A percentile compares a stretch with the other conserved stretches of the same genome.
These are phyloP conservation scores for Dicyrtoma fusca DNA, from an alignment of 2,888 invertebrate genomes.

Conservation along the genomic window DNA sequence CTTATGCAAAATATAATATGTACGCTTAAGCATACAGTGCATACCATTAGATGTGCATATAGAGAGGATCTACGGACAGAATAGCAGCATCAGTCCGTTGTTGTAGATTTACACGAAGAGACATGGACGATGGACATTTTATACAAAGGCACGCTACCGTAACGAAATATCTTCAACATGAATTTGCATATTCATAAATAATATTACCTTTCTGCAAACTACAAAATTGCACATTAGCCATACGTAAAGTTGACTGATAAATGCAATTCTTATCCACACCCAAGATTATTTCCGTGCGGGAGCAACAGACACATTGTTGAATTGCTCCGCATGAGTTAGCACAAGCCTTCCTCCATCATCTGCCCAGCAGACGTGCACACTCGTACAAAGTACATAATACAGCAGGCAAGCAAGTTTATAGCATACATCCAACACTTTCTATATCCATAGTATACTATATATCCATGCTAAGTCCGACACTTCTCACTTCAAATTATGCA, in stretches of 20 bases:
- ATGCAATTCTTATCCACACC: slow-evolving; percentile 35
- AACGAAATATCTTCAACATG: slow-evolving; percentile 37
- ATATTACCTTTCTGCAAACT: slow-evolving; percentile 23
- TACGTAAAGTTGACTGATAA: slow-evolving; percentile 12
- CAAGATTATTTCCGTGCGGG: slow-evolving; percentile 39
- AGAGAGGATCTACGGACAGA: no score
- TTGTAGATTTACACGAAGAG: background rate
- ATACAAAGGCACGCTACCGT: slow-evolving; percentile 38
- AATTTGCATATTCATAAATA: slow-evolving; percentile 41
- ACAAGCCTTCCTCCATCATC: slow-evolving; percentile 13
- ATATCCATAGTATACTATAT: no score
- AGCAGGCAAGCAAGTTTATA: no score
- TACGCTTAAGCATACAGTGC: no score
- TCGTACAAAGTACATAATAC: no score
- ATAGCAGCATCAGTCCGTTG: no score
- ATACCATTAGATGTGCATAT: no score
- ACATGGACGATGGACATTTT: background rate
- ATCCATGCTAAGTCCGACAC: no score
- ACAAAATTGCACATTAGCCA: slow-evolving; percentile 16
- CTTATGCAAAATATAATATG: no score
- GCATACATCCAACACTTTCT: no score
- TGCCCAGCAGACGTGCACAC: no score
- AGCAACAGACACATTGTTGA: slow-evolving; percentile 15
- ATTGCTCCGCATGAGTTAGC: slow-evolving; percentile 22
- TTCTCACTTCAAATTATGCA: no score